These are phyloP conservation scores for Tetrapedia diversipes DNA, from an alignment of 2,888 invertebrate genomes.

Conservation along the genomic window DNA sequence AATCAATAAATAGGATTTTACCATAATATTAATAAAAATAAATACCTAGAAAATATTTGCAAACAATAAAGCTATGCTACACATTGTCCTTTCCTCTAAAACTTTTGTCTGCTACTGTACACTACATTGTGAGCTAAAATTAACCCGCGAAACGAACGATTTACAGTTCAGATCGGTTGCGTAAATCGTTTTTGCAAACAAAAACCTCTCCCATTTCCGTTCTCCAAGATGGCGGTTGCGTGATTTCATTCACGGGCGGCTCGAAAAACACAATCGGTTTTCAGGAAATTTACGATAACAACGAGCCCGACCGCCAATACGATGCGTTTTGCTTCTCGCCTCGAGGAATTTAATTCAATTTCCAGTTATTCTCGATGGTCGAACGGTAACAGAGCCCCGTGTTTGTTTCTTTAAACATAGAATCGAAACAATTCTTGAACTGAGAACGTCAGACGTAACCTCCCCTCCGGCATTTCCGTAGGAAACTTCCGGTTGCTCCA, in stretches of 20 bases:
- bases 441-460: slow-evolving; percentile 2
- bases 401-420: slow-evolving; percentile 28
- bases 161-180: too few relatives aligned
- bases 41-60: too few relatives aligned
- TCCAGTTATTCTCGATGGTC: slow-evolving; percentile 9
- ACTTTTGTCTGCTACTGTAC: too few relatives aligned
- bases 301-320: not conserved
- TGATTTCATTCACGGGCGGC: not conserved
- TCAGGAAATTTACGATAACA: not conserved
- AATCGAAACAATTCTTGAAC: slow-evolving; percentile 20
- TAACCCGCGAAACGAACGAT: not conserved
- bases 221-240: not conserved
- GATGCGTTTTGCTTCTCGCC: not conserved
- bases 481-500: slow-evolving; percentile 18
- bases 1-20: too few relatives aligned
- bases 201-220: not conserved
- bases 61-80: too few relatives aligned
- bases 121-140: too few relatives aligned
- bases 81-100: too few relatives aligned
- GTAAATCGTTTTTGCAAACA: not conserved
- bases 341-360: slow-evolving; percentile 1
- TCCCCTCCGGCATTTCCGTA: not conserved
- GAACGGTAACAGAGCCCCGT: not conserved
- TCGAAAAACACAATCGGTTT: not conserved
- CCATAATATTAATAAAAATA: too few relatives aligned